Conservation (phyloP, 2,888 invertebrate genomes). For the Drosophila pseudotalamancana region DNA sequence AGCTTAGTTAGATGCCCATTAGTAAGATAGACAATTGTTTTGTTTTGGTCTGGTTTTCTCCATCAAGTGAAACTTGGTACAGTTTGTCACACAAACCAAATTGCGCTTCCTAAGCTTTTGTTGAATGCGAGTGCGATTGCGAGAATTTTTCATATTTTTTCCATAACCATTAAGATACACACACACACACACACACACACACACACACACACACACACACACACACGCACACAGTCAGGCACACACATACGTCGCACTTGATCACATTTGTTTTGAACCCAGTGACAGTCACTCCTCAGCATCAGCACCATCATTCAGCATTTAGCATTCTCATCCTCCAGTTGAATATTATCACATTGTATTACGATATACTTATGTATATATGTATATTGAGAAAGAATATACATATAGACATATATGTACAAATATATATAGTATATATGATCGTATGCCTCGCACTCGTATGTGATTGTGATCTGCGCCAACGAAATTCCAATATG, state of each 20-base stretch:
- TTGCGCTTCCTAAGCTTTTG: slow-evolving; percentile 63
- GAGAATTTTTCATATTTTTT: slow-evolving; percentile 72
- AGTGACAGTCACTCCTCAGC: slow-evolving; percentile 63
- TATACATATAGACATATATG: slow-evolving; percentile 2
- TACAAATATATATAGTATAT: neutral
- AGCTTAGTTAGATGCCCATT: too few species aligned
- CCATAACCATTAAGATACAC: slow-evolving; percentile 68
- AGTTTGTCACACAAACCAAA: slow-evolving; percentile 53
- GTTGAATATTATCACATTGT: slow-evolving; percentile 69
- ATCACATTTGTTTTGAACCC: slow-evolving; percentile 63
- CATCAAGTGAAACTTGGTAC: slow-evolving; percentile 47
- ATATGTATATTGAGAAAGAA: neutral
- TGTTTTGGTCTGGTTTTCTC: neutral
- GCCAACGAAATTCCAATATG: slow-evolving; percentile 78
- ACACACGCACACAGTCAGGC: slow-evolving; percentile 5
- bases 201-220: slow-evolving; percentile 24
- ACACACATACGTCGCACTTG: slow-evolving; percentile 44
- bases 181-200: slow-evolving; percentile 21
- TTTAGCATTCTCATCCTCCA: slow-evolving; percentile 48
- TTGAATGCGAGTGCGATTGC: slow-evolving; percentile 39
- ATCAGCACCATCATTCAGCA: slow-evolving; percentile 34
- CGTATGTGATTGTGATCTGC: slow-evolving; percentile 62
- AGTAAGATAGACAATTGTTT: too few species aligned
- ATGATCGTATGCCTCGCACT: slow-evolving; percentile 14
- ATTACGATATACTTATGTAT: slow-evolving; percentile 59